Evolutionary conservation across 2,113 vertebrate genomes (phyloP).

Genomic region (Tylochromis polylepis): DNA sequence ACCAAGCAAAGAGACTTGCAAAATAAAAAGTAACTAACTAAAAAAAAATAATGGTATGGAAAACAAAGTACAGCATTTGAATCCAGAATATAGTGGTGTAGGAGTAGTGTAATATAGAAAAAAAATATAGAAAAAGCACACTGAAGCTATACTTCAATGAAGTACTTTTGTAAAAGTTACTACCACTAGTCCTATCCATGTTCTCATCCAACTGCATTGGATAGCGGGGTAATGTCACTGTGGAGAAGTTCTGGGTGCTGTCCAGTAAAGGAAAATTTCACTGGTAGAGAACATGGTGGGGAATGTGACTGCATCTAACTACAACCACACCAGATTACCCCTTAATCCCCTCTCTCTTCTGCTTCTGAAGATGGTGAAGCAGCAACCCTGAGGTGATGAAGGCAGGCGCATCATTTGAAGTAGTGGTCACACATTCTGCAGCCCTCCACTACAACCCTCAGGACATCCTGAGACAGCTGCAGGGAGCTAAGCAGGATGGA

Average conservation of each 20-base stretch:
- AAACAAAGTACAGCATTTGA: background rate
- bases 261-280: background rate
- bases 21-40: background rate
- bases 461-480: background rate
- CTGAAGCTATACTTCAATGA: background rate
- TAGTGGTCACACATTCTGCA: background rate
- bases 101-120: background rate
- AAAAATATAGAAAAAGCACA: background rate
- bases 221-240: background rate
- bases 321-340: too few relatives aligned
- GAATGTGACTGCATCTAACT: background rate
- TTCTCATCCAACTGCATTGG: background rate
- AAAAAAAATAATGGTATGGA: background rate
- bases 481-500: background rate
- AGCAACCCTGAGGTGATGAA: background rate
- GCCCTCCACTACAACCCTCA: background rate
- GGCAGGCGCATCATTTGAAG: background rate
- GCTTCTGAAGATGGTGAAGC: background rate
- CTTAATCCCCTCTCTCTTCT: too few relatives aligned
- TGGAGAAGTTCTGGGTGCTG: background rate
- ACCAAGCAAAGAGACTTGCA: background rate
- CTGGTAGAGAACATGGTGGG: background rate
- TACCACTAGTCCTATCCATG: background rate
- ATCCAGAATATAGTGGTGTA: background rate
- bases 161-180: background rate